Evolutionary conservation across 1,140 invertebrate genomes (phyloP).

Genomic region (Holcopasites calliopsidis): DNA sequence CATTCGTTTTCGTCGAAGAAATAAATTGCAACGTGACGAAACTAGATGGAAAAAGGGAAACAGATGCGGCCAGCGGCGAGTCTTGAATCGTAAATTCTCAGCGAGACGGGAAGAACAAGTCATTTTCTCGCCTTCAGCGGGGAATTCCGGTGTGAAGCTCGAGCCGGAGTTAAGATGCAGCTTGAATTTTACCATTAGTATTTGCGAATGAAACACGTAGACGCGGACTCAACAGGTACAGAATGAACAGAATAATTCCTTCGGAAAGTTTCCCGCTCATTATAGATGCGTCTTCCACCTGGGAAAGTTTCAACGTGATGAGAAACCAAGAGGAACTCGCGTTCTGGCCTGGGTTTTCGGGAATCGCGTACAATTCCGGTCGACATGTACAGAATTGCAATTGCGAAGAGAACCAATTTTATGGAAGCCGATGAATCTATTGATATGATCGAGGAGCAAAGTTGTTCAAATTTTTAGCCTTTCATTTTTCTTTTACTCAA

Average conservation of each 20-base stretch:
- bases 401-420: not conserved
- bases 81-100: no score
- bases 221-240: constrained; percentile 16
- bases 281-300: not conserved
- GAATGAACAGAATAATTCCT: constrained; percentile 9
- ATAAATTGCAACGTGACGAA: not conserved
- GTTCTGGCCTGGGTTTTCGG: not conserved
- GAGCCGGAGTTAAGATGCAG: not conserved
- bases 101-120: no score
- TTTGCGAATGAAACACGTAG: not conserved
- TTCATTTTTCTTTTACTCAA: no score
- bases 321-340: constrained; percentile 8
- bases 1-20: not conserved
- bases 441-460: no score
- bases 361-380: not conserved
- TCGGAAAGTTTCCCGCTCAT: not conserved
- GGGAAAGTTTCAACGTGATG: not conserved
- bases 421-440: no score
- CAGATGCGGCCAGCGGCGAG: no score
- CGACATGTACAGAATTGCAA: constrained; percentile 2
- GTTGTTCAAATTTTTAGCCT: no score
- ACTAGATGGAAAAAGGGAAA: no score
- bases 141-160: not conserved
- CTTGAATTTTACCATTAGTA: constrained; percentile 4
- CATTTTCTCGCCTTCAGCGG: no score